Conservation (phyloP, 2,113 vertebrate species). For the Pterocles orientalis region DNA sequence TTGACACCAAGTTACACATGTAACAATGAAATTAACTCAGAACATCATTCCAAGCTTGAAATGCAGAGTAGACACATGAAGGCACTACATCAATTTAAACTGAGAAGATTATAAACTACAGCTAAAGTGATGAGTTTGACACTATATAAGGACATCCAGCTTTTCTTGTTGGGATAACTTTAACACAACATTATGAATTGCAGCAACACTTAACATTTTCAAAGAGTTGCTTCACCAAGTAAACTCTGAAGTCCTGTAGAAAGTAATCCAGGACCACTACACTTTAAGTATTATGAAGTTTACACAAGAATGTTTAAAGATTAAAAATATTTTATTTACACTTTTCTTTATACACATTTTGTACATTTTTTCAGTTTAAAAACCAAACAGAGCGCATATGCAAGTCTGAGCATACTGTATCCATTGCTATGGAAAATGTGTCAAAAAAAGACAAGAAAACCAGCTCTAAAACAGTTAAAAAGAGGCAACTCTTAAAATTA, state of each 20-base stretch:
- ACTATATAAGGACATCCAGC: not conserved
- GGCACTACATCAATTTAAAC: not conserved
- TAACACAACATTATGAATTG: not conserved
- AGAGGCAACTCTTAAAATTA: slow-evolving; percentile 76
- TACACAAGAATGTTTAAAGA: slow-evolving; percentile 72
- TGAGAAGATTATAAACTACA: not conserved
- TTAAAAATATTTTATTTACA: slow-evolving; percentile 88
- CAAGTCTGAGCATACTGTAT: slow-evolving; percentile 75
- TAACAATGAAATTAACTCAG: not conserved
- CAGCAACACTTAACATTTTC: not conserved
- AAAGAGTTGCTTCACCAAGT: not conserved
- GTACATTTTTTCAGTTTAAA: slow-evolving; percentile 79
- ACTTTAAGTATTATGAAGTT: not conserved
- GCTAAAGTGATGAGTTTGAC: not conserved
- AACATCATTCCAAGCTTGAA: not conserved
- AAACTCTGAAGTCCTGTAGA: not conserved
- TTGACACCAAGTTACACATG: rapidly evolving
- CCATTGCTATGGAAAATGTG: slow-evolving; percentile 73
- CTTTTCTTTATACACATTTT: slow-evolving; percentile 81
- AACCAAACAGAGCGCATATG: slow-evolving; percentile 73
- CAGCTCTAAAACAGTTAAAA: slow-evolving; percentile 73
- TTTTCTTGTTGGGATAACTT: not conserved
- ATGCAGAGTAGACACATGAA: not conserved
- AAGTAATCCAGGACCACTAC: not conserved
- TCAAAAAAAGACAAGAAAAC: slow-evolving; percentile 51